Percentiles rank a stretch among this genome's conserved stretches.
Evolutionary conservation across 2,797 vertebrate species (phyloP).

Genomic region (Gambelia wislizenii): DNA sequence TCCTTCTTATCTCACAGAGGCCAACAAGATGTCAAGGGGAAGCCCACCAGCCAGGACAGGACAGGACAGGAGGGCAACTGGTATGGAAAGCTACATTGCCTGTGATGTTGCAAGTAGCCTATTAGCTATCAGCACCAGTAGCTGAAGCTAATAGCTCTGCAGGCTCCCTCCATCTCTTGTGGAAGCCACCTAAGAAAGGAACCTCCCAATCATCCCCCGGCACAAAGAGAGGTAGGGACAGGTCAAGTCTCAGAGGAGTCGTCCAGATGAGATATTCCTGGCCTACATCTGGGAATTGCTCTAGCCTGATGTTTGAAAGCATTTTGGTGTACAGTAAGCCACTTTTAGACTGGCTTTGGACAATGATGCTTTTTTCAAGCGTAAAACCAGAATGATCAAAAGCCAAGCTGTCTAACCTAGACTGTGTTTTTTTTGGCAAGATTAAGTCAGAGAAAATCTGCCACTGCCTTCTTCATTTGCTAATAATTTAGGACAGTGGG

Average conservation of each 20-base stretch:
- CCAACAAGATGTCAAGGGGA: not conserved
- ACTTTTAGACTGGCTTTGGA: not conserved
- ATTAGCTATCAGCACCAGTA: not conserved
- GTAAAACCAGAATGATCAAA: not conserved
- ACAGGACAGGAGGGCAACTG: not conserved
- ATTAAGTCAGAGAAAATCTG: no score
- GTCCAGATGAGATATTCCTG: not conserved
- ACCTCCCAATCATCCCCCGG: no score
- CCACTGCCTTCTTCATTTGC: no score
- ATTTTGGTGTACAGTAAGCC: not conserved
- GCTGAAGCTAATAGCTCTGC: not conserved
- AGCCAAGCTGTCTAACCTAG: no score
- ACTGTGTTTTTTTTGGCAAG: no score
- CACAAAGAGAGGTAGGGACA: no score
- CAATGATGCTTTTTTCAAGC: not conserved
- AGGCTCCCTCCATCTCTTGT: not conserved
- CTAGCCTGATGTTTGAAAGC: not conserved
- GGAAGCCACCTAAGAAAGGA: not conserved
- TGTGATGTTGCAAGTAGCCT: not conserved
- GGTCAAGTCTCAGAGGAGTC: no score
- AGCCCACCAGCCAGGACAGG: not conserved
- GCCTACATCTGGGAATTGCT: not conserved
- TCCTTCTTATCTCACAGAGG: not conserved
- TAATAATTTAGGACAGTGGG: no score
- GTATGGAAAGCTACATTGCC: not conserved